Percentiles rank a stretch among this genome's conserved stretches.
Conservation (phyloP, 2,797 vertebrate species). For the Eptatretus atami region DNA sequence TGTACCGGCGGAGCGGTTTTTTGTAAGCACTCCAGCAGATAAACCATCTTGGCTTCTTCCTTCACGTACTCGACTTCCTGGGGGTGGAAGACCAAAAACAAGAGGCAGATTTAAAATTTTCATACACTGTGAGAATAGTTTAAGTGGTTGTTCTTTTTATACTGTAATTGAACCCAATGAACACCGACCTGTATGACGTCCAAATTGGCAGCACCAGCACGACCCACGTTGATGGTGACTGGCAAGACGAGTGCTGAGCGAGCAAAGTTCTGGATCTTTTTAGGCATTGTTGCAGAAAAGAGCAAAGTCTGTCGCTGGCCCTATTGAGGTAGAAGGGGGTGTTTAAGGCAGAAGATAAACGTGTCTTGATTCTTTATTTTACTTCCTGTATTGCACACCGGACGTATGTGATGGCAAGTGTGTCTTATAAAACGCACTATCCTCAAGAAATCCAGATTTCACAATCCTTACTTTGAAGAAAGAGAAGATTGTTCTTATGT, state of each 20-base stretch:
- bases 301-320: slow-evolving; percentile 82
- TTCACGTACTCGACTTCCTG: slow-evolving; percentile 97
- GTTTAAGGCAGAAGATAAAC: too few relatives aligned
- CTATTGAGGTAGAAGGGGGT: slow-evolving; percentile 14
- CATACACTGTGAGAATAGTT: too few relatives aligned
- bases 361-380: too few relatives aligned
- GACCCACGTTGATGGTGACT: slow-evolving; percentile 78
- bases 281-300: slow-evolving; percentile 94
- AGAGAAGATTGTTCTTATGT: slow-evolving; percentile 91
- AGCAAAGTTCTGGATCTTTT: slow-evolving; percentile 97
- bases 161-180: background rate
- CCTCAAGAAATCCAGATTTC: too few relatives aligned
- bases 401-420: too few relatives aligned
- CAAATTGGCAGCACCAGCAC: slow-evolving; percentile 74
- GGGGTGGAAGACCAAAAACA: background rate
- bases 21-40: slow-evolving; percentile 72
- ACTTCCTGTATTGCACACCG: too few relatives aligned
- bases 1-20: slow-evolving; percentile 70
- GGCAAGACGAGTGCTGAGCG: slow-evolving; percentile 90
- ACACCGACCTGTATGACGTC: slow-evolving; percentile 64
- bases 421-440: too few relatives aligned
- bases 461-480: slow-evolving; percentile 51
- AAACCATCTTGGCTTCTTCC: slow-evolving; percentile 97
- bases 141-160: background rate
- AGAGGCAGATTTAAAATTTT: too few relatives aligned